phyloP scores from a whole-genome alignment of 1,140 invertebrate species.

The Caenorhabditis tropicalis region DNA sequence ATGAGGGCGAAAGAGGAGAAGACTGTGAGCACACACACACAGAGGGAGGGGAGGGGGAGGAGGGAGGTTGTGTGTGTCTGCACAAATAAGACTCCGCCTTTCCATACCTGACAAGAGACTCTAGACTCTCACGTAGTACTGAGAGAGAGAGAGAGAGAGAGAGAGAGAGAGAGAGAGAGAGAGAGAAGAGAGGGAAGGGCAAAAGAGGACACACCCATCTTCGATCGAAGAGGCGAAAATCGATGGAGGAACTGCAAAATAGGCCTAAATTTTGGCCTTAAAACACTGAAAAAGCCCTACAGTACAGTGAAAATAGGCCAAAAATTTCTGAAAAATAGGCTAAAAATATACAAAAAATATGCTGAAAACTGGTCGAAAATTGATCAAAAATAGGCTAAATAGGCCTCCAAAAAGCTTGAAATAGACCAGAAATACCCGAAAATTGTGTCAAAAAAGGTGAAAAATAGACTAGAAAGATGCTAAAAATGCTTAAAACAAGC shows the following conservation, averaged over 20 bases:
- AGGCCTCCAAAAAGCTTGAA: neutral
- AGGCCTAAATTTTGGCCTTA: too few relatives aligned
- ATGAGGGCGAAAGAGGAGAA: neutral
- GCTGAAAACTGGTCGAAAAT: neutral
- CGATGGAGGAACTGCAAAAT: neutral
- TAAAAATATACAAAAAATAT: too few relatives aligned
- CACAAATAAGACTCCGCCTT: neutral
- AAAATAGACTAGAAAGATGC: too few relatives aligned
- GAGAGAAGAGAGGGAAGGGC: neutral
- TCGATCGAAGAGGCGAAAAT: neutral
- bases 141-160: neutral
- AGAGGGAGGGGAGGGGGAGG: too few relatives aligned
- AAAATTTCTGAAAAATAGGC: neutral
- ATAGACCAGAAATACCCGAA: neutral
- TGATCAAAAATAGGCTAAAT: neutral
- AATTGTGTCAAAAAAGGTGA: too few relatives aligned
- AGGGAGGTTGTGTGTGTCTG: neutral
- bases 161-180: neutral
- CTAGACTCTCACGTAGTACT: too few relatives aligned
- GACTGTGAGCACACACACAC: neutral
- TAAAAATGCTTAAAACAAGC: too few relatives aligned
- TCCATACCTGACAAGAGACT: neutral
- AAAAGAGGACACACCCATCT: neutral
- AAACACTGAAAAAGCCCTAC: too few relatives aligned
- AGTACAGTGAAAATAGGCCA: neutral